Base-by-base conservation (phyloP, 2,888 invertebrate genomes). In the Cephus pygmeus region DNA sequence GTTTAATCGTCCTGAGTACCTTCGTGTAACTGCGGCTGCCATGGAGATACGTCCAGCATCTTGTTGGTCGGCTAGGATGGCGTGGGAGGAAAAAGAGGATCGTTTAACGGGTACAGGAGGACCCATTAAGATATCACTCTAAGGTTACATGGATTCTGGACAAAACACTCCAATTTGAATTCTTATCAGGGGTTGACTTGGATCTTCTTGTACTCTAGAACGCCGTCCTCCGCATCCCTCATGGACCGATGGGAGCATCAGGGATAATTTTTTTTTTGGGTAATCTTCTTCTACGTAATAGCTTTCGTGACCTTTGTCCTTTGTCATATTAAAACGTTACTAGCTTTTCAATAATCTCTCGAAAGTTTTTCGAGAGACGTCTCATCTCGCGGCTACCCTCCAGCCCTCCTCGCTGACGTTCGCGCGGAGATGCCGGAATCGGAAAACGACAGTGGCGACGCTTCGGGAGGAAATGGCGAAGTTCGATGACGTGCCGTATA, bases 111-210 rank as follows among this genome's bases (percentile, higher is more conserved):
- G 71, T 12, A 34, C 71, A 71, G 31, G 71, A 71, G 34, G 56
- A 71, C 33, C 71, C 31, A 71, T 71, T 71, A 71, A 71, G 71
- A 71, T 71, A 71, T 71, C 71, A 23, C 31, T 33, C 71, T 33
- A 6, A 71, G 71, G 71, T 31, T 15, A 71, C 33, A 34, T 23
- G 71, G 12, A 31, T 71, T 33, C 71, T 34, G 71, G 4, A 34
- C 71, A 71, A 71, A 71, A 71, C 71, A 71, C 71, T 71, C 71
- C 12, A 71, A 31, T 71, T 71, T 71, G 31, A 71, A 71, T 31
- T 71, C 31, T 12, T 34, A 33, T 23, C 71, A 3, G 71, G 34
- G 23, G 12, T 23, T 15, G n/a, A 71, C 71, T 71, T 71, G 33
- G 71, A 71, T 33, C 31, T 15, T 34, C n/a, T 15, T 11, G 15